These are phyloP conservation scores for Scleropages formosus DNA, from an alignment of 2,797 vertebrate genomes.

Conservation along the genomic window DNA sequence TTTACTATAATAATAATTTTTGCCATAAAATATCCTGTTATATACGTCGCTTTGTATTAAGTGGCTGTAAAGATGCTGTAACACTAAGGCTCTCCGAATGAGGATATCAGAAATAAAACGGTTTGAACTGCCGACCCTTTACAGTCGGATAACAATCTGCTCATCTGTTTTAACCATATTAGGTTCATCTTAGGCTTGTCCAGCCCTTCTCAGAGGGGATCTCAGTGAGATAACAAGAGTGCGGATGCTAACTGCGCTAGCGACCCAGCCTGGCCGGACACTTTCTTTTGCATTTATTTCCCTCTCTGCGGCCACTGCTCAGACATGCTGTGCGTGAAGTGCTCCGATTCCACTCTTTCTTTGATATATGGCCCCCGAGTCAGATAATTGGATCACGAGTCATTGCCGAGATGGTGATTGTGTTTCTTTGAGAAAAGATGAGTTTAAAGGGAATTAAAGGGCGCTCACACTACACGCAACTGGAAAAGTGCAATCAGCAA, in stretches of 20 bases:
- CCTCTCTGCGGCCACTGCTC: background rate
- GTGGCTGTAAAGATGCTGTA: no score
- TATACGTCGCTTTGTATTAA: no score
- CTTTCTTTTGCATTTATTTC: constrained; percentile 8
- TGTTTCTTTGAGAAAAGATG: constrained; percentile 7
- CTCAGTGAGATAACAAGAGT: background rate
- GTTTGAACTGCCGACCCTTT: background rate
- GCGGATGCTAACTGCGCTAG: background rate
- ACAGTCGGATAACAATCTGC: background rate
- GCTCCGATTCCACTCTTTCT: background rate
- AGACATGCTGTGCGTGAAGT: constrained; percentile 5
- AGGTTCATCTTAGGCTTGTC: background rate
- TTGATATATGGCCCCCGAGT: background rate
- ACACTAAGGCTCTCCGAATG: no score
- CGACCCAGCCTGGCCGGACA: background rate
- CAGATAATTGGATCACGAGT: constrained; percentile 1
- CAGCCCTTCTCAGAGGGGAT: background rate
- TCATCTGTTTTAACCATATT: background rate
- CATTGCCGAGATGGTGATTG: constrained; percentile 1
- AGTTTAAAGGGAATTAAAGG: constrained; percentile 2
- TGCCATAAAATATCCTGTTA: no score
- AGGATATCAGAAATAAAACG: background rate
- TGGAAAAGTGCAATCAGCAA: no score
- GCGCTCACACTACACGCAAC: no score
- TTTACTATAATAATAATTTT: no score